phyloP scores from a whole-genome alignment of 2,113 vertebrate genomes.

The rat (Rattus norvegicus) region DNA sequence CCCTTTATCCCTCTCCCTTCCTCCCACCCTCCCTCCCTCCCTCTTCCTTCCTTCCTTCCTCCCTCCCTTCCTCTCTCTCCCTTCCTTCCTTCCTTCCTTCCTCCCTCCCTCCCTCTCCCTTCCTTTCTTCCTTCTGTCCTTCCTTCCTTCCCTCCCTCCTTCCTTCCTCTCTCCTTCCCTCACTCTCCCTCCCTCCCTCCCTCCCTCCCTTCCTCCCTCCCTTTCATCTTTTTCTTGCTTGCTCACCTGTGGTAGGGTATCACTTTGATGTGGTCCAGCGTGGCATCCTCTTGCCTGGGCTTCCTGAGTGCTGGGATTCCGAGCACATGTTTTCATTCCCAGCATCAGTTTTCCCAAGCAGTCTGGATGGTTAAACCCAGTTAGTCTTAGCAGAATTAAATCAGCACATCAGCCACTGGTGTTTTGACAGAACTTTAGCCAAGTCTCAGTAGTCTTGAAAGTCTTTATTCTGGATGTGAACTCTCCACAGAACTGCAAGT shows the following conservation, averaged over 20 bases:
- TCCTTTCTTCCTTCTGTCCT: not conserved
- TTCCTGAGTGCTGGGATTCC: not conserved
- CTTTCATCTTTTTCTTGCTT: not conserved
- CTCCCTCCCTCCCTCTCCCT: not conserved
- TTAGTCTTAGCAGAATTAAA: slow-evolving; percentile 30
- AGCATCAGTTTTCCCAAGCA: no score
- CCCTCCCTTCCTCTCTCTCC: not conserved
- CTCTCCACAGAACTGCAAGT: not conserved
- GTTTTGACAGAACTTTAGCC: not conserved
- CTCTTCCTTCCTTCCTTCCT: not conserved
- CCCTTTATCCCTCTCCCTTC: not conserved
- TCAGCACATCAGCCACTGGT: not conserved
- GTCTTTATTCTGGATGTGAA: not conserved
- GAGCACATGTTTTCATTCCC: not conserved
- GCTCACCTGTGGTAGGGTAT: not conserved
- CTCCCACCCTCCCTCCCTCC: not conserved
- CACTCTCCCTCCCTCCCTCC: not conserved
- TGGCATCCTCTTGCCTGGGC: not conserved
- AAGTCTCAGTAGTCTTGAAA: not conserved
- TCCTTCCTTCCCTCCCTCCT: not conserved
- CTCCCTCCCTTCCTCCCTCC: no score
- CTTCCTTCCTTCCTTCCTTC: not conserved
- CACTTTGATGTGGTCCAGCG: not conserved
- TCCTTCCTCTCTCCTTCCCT: not conserved
- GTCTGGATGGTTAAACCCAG: not conserved